A percentile compares a stretch with the other conserved stretches of the same genome.
These are phyloP conservation scores for Burhinus bistriatus DNA, from an alignment of 2,113 vertebrate genomes.

Conservation along the genomic window DNA sequence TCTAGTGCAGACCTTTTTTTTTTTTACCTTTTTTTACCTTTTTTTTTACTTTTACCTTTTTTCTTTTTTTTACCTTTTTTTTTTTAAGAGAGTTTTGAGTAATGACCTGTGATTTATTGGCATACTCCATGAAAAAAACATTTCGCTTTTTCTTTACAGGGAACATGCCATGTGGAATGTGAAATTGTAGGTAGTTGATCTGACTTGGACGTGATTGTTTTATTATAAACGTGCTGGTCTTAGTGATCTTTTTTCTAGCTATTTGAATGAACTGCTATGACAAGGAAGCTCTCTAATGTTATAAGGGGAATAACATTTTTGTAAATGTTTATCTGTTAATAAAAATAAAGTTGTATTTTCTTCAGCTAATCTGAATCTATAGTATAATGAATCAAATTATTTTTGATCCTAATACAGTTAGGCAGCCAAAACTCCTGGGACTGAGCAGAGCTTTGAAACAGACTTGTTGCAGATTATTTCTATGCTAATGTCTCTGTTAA, in stretches of 20 bases:
- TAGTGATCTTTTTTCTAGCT: not conserved
- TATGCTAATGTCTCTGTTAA: conserved; percentile 55
- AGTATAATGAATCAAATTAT: conserved; percentile 12
- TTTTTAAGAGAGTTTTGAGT: not conserved
- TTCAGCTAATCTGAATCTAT: not conserved
- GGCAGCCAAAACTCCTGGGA: conserved; percentile 30
- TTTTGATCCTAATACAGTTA: conserved; percentile 14
- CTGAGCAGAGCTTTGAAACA: not conserved
- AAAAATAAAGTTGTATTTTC: not conserved
- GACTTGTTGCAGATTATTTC: conserved; percentile 21
- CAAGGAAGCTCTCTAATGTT: not conserved
- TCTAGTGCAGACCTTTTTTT: not conserved
- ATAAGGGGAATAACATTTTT: not conserved
- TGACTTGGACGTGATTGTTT: conserved; percentile 17
- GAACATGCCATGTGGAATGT: not conserved
- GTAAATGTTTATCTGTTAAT: not conserved
- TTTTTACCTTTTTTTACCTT: too few species aligned
- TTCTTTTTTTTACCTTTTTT: not conserved
- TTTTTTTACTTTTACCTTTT: not conserved
- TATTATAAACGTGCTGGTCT: not conserved
- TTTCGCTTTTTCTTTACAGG: conserved; percentile 18
- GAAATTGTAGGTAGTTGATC: conserved; percentile 20
- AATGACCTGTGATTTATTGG: conserved; percentile 38
- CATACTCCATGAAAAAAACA: not conserved
- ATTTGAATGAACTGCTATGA: not conserved